These are phyloP conservation scores for Meles meles DNA, from an alignment of 2,113 vertebrate species.

Conservation along the genomic window DNA sequence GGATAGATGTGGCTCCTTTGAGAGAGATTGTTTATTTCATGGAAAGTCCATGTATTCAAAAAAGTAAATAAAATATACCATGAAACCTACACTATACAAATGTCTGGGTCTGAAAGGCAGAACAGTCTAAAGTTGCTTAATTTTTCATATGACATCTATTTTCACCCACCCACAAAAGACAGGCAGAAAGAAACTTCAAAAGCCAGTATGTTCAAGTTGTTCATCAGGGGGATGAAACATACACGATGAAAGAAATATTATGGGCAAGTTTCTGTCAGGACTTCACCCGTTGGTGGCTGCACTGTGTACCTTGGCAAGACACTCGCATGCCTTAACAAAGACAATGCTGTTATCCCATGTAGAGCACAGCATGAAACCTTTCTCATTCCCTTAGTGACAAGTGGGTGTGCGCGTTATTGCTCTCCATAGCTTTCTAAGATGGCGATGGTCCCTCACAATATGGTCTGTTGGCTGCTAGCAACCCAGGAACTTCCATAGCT, in stretches of 20 bases:
- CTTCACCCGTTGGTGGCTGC: neutral
- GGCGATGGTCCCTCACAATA: neutral
- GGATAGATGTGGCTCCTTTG: neutral
- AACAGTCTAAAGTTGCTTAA: neutral
- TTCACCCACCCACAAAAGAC: neutral
- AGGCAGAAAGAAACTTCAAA: neutral
- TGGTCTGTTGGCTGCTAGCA: neutral
- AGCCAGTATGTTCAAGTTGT: neutral
- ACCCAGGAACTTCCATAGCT: neutral
- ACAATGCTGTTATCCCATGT: fast-evolving
- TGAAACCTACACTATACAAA: neutral
- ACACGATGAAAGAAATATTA: neutral
- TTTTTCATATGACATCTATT: neutral
- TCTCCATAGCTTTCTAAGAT: neutral
- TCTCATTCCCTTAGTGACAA: neutral
- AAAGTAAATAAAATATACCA: slow-evolving; percentile 1
- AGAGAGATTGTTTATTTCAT: neutral
- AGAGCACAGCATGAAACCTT: neutral
- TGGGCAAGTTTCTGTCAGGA: neutral
- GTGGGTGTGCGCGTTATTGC: neutral
- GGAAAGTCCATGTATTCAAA: neutral
- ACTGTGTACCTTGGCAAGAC: neutral
- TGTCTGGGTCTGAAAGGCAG: neutral
- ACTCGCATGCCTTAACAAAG: neutral
- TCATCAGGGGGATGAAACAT: neutral